Base-by-base conservation (phyloP, 2,888 invertebrate species). In the Metallyticus violacea region DNA sequence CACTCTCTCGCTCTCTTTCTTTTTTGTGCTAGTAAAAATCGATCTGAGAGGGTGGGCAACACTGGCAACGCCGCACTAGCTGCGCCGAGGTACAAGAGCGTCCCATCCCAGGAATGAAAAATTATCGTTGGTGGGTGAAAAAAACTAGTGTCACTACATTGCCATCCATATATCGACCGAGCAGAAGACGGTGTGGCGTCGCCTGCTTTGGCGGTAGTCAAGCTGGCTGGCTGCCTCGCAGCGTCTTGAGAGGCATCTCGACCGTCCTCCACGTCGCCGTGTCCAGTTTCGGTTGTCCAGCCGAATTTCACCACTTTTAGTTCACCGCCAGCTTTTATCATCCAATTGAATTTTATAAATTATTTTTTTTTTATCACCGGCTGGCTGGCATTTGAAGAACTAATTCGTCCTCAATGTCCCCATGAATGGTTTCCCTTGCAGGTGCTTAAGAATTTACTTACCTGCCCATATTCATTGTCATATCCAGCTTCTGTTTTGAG, bases 1-100 rank as follows among this genome's bases (percentile, higher is more conserved):
- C 62, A 28, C 82, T 30, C 80, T n/a, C n/a, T n/a, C 27, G n/a
- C 79, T 26, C 85, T 25, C n/a, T 28, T 76, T 77, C 79, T 81
- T 79, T 81, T 78, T 82, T 88, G 88, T 88, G 88, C 80, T 87
- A 83, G 85, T 86, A 88, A 88, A 89, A 89, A 88, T 85, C 85
- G 86, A 87, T 86, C 81, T 85, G 81, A 30, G 40, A 62, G 40
- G 40, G 77, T 62, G 82, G 82, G 82, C 26, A 76, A 79, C 85
- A 83, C 79, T 87, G 85, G 87, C 85, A 87, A 87, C 85, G 79
- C 85, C 83, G 85, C 87, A 28, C 82, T 82, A 77, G 83, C 85
- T 79, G 82, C 81, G 76, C 80, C 81, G 29, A 79, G 40, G 40
- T 40, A 85, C 78, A 62, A 62, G 40, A 82, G 79, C 86, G 82